Evolutionary conservation across 2,888 invertebrate genomes (phyloP), one percentile per base, ranked within the genome.

Genomic region (Thysanoteuthis rhombus): DNA sequence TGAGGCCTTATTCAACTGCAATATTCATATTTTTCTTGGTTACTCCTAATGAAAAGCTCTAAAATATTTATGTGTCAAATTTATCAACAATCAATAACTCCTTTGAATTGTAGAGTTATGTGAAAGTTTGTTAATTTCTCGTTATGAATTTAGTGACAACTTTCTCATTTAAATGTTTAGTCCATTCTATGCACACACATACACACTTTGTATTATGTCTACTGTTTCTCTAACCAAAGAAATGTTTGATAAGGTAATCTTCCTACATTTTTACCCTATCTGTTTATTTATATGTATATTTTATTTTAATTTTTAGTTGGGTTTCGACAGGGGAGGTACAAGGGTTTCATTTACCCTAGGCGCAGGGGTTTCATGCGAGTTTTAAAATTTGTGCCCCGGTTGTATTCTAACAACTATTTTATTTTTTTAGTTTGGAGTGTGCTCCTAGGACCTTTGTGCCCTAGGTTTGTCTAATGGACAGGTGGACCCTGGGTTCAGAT

Each of bases 1-100:
- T 75, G 75, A 75, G 75, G 75, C 75, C 75, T 75, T 75, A 75
- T 75, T 75, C 75, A 75, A 75, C 75, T 75, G 75, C 75, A 75
- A 75, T 75, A 75, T 75, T n/a, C 75, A 75, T 75, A 75, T 75
- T 75, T 75, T 75, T 36, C n/a, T 75, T n/a, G 75, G n/a, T 75
- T n/a, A n/a, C 36, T 75, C 75, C 75, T 75, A 75, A 75, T 75
- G 75, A 75, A 36, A 75, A 75, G 75, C n/a, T 75, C 22, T 75
- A 75, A 75, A 75, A 75, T n/a, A 75, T 75, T 36, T 52, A 52
- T 75, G 75, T 75, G 75, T 75, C 75, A 75, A 75, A n/a, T 75
- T n/a, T 75, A 75, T n/a, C 75, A 75, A 36, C 75, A n/a, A 58
- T 58, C 58, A 58, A n/a, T 75, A 36, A 75, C 75, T 75, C 75